Conservation (phyloP, 2,797 vertebrate species). For the Micromesistius poutassou region DNA sequence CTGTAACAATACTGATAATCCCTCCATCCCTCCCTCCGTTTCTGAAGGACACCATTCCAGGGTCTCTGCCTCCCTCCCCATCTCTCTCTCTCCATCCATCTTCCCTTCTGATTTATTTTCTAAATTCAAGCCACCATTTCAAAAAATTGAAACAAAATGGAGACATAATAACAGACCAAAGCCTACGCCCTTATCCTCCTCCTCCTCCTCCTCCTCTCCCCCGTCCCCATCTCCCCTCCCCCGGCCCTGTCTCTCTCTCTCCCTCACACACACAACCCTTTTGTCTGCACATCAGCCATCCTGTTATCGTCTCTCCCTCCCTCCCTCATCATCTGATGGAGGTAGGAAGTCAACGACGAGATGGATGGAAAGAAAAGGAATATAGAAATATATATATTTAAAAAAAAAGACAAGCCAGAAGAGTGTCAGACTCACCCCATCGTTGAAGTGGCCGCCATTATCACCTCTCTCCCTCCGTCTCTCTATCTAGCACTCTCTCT, state of each 20-base stretch:
- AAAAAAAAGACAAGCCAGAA: slow-evolving; percentile 35
- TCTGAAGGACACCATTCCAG: background rate
- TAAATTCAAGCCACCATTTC: background rate
- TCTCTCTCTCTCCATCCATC: background rate
- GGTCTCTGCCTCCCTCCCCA: background rate
- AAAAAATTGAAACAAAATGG: background rate
- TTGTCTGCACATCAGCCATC: slow-evolving; percentile 41
- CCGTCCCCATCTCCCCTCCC: slow-evolving; percentile 2
- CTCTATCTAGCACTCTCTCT: slow-evolving; percentile 27
- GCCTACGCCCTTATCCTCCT: slow-evolving; percentile 6
- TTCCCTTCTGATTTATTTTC: background rate
- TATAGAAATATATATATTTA: background rate
- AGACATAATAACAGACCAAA: background rate
- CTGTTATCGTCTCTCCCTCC: slow-evolving; percentile 37
- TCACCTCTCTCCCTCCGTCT: slow-evolving; percentile 30
- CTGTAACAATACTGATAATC: background rate
- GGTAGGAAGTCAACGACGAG: background rate
- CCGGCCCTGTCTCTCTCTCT: slow-evolving; percentile 19
- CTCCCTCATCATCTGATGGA: background rate
- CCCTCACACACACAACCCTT: background rate
- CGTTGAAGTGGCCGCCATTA: slow-evolving; percentile 60
- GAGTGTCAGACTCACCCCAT: slow-evolving; percentile 71
- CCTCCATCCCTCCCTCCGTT: background rate
- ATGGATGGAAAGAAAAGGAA: slow-evolving; percentile 4
- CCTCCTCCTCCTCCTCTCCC: background rate